phyloP scores from a whole-genome alignment of 2,113 vertebrate genomes.

The Mola mola region DNA sequence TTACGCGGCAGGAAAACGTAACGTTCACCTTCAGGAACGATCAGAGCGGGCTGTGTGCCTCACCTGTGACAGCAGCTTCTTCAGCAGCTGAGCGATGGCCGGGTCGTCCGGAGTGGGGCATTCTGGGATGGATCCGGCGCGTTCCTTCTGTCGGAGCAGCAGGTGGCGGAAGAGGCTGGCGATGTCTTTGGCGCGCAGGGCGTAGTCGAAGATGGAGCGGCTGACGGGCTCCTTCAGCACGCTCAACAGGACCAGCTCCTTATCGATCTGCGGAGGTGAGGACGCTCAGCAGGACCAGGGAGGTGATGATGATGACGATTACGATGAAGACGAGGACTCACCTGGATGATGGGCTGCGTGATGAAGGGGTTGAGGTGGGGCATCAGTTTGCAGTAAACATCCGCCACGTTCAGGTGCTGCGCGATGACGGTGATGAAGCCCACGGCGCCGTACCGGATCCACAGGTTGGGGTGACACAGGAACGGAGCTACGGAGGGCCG shows the following conservation, averaged over 20 bases:
- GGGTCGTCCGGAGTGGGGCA: slow-evolving; percentile 93
- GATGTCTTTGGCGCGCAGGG: slow-evolving; percentile 95
- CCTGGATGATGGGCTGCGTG: slow-evolving; percentile 97
- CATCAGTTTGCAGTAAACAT: slow-evolving; percentile 98
- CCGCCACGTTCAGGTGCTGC: slow-evolving; percentile 93
- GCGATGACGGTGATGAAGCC: slow-evolving; percentile 98
- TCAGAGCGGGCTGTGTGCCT: too few relatives aligned
- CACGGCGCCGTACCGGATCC: slow-evolving; percentile 97
- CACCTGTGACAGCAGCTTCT: slow-evolving; percentile 97
- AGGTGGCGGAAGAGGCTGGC: slow-evolving; percentile 92
- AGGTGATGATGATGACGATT: too few relatives aligned
- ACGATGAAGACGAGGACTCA: slow-evolving; percentile 72
- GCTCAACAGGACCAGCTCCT: slow-evolving; percentile 95
- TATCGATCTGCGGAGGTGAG: slow-evolving; percentile 91
- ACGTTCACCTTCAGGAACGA: too few relatives aligned
- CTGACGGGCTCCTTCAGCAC: slow-evolving; percentile 96
- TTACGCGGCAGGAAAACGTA: too few relatives aligned
- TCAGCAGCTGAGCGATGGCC: slow-evolving; percentile 91
- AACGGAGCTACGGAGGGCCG: slow-evolving; percentile 89
- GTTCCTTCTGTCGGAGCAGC: slow-evolving; percentile 92
- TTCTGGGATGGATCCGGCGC: slow-evolving; percentile 86
- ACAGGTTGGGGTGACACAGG: slow-evolving; percentile 96
- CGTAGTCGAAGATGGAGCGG: slow-evolving; percentile 97
- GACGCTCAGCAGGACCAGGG: too few relatives aligned
- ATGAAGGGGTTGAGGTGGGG: slow-evolving; percentile 94